phyloP scores from a whole-genome alignment of 1,140 invertebrate species.

The Solen grandis region DNA sequence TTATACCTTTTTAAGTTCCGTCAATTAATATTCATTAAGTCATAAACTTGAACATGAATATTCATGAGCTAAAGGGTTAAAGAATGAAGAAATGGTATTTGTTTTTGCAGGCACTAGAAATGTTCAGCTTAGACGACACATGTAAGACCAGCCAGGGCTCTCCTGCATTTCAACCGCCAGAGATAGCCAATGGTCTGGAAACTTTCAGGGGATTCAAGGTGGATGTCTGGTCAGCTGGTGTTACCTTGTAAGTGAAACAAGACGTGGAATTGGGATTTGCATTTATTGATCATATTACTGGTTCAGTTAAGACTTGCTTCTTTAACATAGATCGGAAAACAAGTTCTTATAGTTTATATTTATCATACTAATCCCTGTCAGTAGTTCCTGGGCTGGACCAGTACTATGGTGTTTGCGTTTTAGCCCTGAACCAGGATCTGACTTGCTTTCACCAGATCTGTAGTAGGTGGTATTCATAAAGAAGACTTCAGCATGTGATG shows the following conservation, averaged over 20 bases:
- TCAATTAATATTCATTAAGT: too few species aligned
- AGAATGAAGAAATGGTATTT: too few species aligned
- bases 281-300: neutral
- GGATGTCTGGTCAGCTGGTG: slow-evolving; percentile 98
- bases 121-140: slow-evolving; percentile 92
- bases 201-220: slow-evolving; percentile 97
- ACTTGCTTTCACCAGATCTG: neutral
- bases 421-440: neutral
- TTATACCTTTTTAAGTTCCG: too few species aligned
- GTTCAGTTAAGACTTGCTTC: neutral
- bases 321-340: neutral
- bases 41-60: too few species aligned
- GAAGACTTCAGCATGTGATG: neutral
- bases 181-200: slow-evolving; percentile 97
- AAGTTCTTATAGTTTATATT: neutral
- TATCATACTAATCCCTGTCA: neutral
- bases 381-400: neutral
- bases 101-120: slow-evolving; percentile 90
- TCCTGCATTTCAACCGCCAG: slow-evolving; percentile 99
- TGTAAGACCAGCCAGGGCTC: slow-evolving; percentile 90
- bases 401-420: neutral
- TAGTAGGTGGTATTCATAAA: neutral
- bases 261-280: neutral
- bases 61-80: too few species aligned
- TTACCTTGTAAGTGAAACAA: slow-evolving; percentile 89